Percentiles rank a stretch among this genome's conserved stretches.
phyloP scores from a whole-genome alignment of 2,113 vertebrate species.

The Propithecus coquereli region DNA sequence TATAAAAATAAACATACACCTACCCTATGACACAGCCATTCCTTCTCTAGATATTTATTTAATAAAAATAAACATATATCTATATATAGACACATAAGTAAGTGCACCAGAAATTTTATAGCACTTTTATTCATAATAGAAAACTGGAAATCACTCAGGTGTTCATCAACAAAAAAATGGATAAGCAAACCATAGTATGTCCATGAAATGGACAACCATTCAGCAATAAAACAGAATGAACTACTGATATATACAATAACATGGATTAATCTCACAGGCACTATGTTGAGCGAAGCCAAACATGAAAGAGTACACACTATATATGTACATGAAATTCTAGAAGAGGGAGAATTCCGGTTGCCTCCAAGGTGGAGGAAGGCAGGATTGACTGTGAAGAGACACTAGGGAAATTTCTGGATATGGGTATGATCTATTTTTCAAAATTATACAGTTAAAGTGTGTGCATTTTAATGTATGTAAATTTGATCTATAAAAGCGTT shows the following conservation, averaged over 20 bases:
- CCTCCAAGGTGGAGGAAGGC: background rate
- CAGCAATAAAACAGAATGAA: background rate
- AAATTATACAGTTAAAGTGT: background rate
- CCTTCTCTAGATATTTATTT: background rate
- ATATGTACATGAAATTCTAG: background rate
- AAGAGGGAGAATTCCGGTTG: background rate
- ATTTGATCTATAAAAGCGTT: background rate
- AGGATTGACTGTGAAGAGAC: background rate
- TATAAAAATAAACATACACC: background rate
- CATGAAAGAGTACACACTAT: background rate
- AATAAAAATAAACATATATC: constrained; percentile 4
- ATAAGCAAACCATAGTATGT: background rate
- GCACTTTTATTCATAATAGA: background rate
- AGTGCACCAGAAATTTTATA: background rate
- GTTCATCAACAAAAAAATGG: background rate
- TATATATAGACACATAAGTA: background rate
- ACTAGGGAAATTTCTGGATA: background rate
- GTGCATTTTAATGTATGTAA: background rate
- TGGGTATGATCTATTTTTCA: background rate
- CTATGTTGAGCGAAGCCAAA: background rate
- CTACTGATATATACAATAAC: background rate
- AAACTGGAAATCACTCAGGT: background rate
- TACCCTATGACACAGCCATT: background rate
- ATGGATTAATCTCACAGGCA: background rate
- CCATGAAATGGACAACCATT: background rate